Base-by-base conservation (phyloP, 2,888 invertebrate species). In the Anthoptus insignis region DNA sequence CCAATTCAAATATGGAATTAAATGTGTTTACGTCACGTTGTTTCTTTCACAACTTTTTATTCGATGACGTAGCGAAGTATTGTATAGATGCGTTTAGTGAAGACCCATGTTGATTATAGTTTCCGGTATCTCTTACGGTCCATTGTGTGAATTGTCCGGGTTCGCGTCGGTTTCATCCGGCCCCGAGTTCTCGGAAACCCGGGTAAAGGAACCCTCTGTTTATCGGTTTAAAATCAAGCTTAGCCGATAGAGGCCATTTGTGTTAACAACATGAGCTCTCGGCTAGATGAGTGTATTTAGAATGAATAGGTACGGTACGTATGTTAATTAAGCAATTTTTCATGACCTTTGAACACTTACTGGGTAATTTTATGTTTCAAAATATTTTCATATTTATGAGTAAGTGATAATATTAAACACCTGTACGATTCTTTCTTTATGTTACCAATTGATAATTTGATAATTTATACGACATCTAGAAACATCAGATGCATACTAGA, bases 51-150 rank as follows among this genome's bases (percentile, higher is more conserved):
- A 19, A 27, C 27, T n/a, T 45, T 37, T 52, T 45, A 29, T 13
- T 6, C 19, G 22, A 60, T 54, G 47, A 61, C 61, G 21, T 8
- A 45, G 19, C 34, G 3, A 60, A 42, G 22, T 16, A 54, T 49
- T 45, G 22, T 78, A 73, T 74, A 66, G 68, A 67, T 59, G 68
- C 76, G 75, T 81, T 83, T 81, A 81, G 80, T 84, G 81, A 83
- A 80, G 83, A 76, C 78, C 81, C 79, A 80, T 82, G 81, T 81
- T 84, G 84, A 88, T 88, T 87, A 86, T 82, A 83, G 85, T 88
- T 85, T 89, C 89, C 90, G 87, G 88, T 86, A 80, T 87, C 82
- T 83, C 76, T 85, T 83, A 81, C 82, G 80, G 75, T 73, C 80
- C 76, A 86, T 87, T 88, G 86, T 88, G 76, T 81, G 74, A 78